These are phyloP conservation scores for Brachyistius frenatus DNA, from an alignment of 2,113 vertebrate genomes.

Conservation along the genomic window DNA sequence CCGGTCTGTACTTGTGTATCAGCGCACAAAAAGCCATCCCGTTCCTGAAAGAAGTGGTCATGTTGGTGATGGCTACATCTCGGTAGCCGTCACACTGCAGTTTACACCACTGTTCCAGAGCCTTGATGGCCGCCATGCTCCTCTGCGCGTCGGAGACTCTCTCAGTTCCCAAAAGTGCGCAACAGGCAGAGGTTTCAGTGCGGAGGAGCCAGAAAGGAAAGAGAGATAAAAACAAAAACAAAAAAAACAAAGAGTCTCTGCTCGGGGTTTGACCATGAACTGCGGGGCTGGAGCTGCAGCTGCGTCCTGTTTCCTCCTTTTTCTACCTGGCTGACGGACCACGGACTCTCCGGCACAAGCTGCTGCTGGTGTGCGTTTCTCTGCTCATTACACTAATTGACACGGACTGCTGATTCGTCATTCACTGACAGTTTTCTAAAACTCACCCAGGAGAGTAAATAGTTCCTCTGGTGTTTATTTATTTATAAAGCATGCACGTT, in stretches of 20 bases:
- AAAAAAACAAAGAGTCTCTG: conserved; percentile 13
- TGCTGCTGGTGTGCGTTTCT: conserved; percentile 13
- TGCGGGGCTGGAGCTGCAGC: conserved; percentile 68
- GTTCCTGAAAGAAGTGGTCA: conserved; percentile 96
- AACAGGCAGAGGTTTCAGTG: conserved; percentile 27
- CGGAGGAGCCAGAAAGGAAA: conserved; percentile 34
- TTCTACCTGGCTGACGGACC: conserved; percentile 8
- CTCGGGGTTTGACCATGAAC: conserved; percentile 42
- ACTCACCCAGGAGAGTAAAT: background rate
- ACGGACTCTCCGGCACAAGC: background rate
- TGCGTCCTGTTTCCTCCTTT: conserved; percentile 74
- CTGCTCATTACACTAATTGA: conserved; percentile 58
- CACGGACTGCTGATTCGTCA: conserved; percentile 24
- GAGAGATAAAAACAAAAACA: background rate
- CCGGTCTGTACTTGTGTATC: conserved; percentile 94
- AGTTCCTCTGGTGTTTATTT: background rate
- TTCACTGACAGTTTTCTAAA: conserved; percentile 13
- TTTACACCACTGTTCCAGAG: conserved; percentile 94
- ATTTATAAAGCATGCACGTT: too few relatives aligned
- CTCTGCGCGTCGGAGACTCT: background rate
- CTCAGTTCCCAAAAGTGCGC: background rate
- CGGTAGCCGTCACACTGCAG: conserved; percentile 92
- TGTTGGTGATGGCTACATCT: conserved; percentile 92
- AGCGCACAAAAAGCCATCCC: conserved; percentile 97
- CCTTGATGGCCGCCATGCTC: conserved; percentile 92